phyloP scores from a whole-genome alignment of 2,797 vertebrate genomes.

The Huso huso region DNA sequence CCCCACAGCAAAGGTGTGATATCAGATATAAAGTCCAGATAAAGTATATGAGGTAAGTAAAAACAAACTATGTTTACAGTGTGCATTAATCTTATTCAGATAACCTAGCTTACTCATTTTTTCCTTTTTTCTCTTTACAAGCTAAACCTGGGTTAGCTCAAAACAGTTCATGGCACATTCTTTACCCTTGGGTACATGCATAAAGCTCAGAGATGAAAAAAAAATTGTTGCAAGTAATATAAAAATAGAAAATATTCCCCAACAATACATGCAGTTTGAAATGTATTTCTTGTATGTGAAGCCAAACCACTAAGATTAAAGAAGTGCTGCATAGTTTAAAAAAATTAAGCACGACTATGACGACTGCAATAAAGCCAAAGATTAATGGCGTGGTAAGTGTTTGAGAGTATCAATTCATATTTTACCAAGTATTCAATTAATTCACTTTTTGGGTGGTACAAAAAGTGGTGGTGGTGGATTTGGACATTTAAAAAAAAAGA shows the following conservation, averaged over 20 bases:
- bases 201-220: neutral
- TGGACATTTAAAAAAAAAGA: too few species aligned
- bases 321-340: too few species aligned
- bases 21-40: constrained; percentile 25
- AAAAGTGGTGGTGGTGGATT: too few species aligned
- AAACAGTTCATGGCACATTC: neutral
- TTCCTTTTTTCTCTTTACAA: neutral
- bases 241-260: neutral
- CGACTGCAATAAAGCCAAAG: too few species aligned
- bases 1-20: constrained; percentile 22
- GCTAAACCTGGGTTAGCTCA: neutral
- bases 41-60: constrained; percentile 22
- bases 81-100: constrained; percentile 41
- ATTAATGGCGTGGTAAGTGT: too few species aligned
- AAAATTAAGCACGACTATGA: too few species aligned
- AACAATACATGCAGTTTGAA: neutral
- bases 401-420: too few species aligned
- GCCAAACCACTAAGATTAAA: too few species aligned
- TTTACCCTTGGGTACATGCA: neutral
- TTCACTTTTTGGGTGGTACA: too few species aligned
- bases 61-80: constrained; percentile 31
- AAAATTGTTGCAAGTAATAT: neutral
- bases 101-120: constrained; percentile 30
- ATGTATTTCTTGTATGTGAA: too few species aligned
- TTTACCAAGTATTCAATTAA: too few species aligned